Percentiles rank a stretch among this genome's conserved stretches.
phyloP scores from a whole-genome alignment of 1,140 invertebrate genomes.

The Ruditapes philippinarum region DNA sequence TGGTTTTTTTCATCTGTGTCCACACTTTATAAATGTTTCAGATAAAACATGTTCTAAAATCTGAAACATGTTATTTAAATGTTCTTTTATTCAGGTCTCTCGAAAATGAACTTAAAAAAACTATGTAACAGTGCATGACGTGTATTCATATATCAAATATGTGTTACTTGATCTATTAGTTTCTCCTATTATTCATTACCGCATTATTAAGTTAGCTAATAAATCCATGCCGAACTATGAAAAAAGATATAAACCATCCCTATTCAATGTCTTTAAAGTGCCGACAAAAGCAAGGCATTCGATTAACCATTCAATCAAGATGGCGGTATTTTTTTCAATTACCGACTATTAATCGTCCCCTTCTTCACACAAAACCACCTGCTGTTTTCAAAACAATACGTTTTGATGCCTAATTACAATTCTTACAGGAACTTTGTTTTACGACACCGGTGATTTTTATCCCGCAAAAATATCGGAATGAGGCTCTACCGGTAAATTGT shows the following conservation, averaged over 20 bases:
- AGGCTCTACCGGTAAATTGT: not conserved
- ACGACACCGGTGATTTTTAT: not conserved
- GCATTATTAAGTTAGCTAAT: not conserved
- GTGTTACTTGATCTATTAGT: too few species aligned
- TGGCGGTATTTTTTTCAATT: slow-evolving; percentile 33
- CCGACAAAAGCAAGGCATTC: not conserved
- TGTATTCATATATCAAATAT: too few species aligned
- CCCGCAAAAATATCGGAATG: not conserved
- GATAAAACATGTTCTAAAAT: too few species aligned
- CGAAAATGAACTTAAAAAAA: too few species aligned
- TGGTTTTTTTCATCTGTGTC: too few species aligned
- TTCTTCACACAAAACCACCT: slow-evolving; percentile 3
- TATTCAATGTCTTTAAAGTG: not conserved
- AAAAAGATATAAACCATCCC: too few species aligned
- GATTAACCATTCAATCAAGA: slow-evolving; percentile 45
- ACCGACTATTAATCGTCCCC: slow-evolving; percentile 12
- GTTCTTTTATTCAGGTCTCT: too few species aligned
- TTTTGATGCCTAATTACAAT: slow-evolving; percentile 28
- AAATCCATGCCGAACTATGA: too few species aligned
- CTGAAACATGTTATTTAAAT: too few species aligned
- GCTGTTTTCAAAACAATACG: not conserved
- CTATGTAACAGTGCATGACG: too few species aligned
- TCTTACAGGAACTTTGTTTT: slow-evolving; percentile 13
- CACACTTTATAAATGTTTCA: too few species aligned
- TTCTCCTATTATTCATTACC: not conserved